Evolutionary conservation across 2,113 vertebrate genomes (phyloP).

Genomic region (Zootoca vivipara): DNA sequence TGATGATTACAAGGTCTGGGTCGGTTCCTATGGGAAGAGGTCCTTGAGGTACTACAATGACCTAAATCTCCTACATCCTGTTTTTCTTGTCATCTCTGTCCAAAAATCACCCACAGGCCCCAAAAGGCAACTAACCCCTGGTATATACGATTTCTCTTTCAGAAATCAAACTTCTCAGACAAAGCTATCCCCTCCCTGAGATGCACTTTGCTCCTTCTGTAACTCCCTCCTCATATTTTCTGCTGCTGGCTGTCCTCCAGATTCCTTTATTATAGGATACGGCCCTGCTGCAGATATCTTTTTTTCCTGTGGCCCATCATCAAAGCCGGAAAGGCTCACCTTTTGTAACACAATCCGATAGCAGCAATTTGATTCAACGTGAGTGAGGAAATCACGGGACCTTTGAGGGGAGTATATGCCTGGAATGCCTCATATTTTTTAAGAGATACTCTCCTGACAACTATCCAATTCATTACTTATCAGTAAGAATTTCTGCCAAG

Average conservation of each 20-base stretch:
- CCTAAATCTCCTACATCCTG: too few species aligned
- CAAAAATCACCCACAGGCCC: too few species aligned
- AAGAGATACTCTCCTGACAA: conserved; percentile 51
- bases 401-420: conserved; percentile 60
- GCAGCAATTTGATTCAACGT: conserved; percentile 68
- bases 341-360: conserved; percentile 65
- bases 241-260: background rate
- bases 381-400: conserved; percentile 54
- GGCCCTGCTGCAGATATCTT: background rate
- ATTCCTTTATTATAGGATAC: background rate
- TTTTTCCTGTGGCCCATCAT: conserved; percentile 40
- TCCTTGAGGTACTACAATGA: too few species aligned
- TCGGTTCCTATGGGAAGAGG: too few species aligned
- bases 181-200: background rate
- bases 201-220: background rate
- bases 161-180: background rate
- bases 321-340: conserved; percentile 62
- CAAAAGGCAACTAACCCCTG: too few species aligned
- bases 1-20: too few species aligned
- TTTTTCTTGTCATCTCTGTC: too few species aligned
- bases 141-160: background rate
- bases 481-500: conserved; percentile 68
- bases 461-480: conserved; percentile 46
- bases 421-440: conserved; percentile 56
- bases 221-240: too few species aligned